These are phyloP conservation scores for Sciurus vulgaris DNA, from an alignment of 2,797 vertebrate genomes.

Conservation along the genomic window DNA sequence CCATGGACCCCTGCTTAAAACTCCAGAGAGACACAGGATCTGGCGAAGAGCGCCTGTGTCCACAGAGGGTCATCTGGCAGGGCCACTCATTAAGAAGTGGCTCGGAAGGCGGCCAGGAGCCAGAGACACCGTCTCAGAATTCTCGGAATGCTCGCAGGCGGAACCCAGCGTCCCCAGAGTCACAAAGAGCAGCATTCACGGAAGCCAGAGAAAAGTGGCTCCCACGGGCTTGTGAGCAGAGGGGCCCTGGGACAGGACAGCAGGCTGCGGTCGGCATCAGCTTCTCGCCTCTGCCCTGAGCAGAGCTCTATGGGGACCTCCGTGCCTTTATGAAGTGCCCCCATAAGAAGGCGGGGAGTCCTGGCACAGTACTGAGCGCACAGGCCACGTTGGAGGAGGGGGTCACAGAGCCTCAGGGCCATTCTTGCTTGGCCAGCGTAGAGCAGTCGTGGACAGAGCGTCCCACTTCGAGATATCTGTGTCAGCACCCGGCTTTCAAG, in stretches of 20 bases:
- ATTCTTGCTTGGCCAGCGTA: too few species aligned
- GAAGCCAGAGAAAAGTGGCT: fast-evolving
- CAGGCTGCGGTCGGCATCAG: not conserved
- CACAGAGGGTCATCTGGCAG: not conserved
- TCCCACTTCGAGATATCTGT: not conserved
- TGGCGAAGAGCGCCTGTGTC: slow-evolving; percentile 26
- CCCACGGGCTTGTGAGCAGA: not conserved
- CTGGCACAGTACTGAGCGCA: not conserved
- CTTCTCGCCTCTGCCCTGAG: not conserved
- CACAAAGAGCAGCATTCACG: not conserved
- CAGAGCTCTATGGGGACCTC: too few species aligned
- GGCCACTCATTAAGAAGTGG: slow-evolving; percentile 76
- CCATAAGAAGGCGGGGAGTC: too few species aligned
- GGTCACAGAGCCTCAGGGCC: not conserved
- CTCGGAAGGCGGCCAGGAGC: slow-evolving; percentile 34
- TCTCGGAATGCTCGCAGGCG: slow-evolving; percentile 45
- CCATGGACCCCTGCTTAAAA: slow-evolving; percentile 52
- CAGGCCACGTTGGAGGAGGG: too few species aligned
- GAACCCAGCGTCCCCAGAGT: not conserved
- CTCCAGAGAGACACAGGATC: slow-evolving; percentile 1
- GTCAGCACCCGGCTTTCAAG: not conserved
- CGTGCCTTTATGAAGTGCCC: not conserved
- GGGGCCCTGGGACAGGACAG: too few species aligned
- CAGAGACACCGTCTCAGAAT: not conserved
- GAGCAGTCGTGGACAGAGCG: not conserved